These are phyloP conservation scores for Rana temporaria DNA, from an alignment of 2,113 vertebrate genomes.

Conservation along the genomic window DNA sequence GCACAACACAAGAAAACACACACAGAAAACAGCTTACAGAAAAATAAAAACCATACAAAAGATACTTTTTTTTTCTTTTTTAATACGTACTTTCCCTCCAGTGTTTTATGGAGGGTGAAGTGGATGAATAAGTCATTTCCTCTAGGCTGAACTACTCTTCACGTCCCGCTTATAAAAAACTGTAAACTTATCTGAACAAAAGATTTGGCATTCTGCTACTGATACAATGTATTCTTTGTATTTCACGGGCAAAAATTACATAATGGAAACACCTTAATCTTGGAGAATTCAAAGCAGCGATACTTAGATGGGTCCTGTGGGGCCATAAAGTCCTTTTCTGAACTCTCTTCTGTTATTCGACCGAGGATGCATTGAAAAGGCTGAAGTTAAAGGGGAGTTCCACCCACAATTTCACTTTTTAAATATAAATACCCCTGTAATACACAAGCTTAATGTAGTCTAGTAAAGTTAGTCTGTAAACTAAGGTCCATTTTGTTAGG, in stretches of 20 bases:
- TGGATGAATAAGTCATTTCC: constrained; percentile 6
- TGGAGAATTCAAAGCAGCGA: no score
- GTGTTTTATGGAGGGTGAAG: neutral
- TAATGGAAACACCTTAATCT: neutral
- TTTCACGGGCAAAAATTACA: neutral
- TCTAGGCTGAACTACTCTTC: neutral
- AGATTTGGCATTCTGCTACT: neutral
- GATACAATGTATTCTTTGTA: neutral
- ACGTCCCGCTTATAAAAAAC: neutral
- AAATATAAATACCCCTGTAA: no score
- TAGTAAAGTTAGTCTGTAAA: no score
- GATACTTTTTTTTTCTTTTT: neutral
- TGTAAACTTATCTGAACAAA: neutral
- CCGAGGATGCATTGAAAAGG: no score
- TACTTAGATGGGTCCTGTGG: no score
- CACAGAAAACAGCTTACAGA: neutral
- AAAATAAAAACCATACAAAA: neutral
- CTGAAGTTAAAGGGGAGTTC: no score
- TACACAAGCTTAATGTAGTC: no score
- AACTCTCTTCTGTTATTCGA: no score
- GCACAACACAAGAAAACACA: neutral
- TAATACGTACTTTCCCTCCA: no score
- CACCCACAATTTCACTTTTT: no score
- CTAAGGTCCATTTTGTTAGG: no score
- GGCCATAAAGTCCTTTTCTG: no score